Evolutionary conservation across 1,140 invertebrate species (phyloP), one percentile per base, ranked within the genome.

Genomic region (Danaus melanippus): DNA sequence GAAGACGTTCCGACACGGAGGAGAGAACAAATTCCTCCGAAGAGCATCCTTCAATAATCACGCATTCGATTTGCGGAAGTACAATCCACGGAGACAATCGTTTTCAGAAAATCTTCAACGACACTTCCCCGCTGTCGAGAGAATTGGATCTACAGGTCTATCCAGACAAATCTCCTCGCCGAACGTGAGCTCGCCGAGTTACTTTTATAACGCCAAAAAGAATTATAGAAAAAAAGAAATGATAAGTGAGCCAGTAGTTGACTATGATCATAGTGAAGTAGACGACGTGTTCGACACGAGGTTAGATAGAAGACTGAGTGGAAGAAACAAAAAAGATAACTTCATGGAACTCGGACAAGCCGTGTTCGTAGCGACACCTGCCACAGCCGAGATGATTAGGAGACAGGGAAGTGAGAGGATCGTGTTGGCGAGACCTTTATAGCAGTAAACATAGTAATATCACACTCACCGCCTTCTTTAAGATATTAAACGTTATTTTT

Each of bases 221-320:
- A 74, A 70, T 46, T 62, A 67, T 21, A 70, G 75, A 66, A 79
- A 76, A 55, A 84, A 80, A 53, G 82, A 83, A 42, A 69, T 74
- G 0, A 12, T 86, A 7, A 76, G 78, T 55, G 87, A 88, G 52
- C 87, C 87, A 1, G 75, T 84, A 60, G 67, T 87, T 0, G 87
- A 88, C 60, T 88, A 88, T 54, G 87, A 88, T 67, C 82, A 88
- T 46, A 87, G 87, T 61, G 87, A 87, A 54, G 81, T 74, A 9
- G 87, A 88, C 32, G 81, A 86, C 58, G 67, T 79, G 5, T 86
- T 85, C 47, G 84, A 85, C 53, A 76, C 76, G 9, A 79, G 75
- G 48, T 49, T 77, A 11, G 70, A 78, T 50, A 79, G 73, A 47
- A 70, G 70, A 50, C 58, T 67, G 8, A 79, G 71, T 63, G 63